Evolutionary conservation across 2,113 vertebrate species (phyloP), one percentile per base, ranked within the genome.

Genomic region (Smithornis capensis): DNA sequence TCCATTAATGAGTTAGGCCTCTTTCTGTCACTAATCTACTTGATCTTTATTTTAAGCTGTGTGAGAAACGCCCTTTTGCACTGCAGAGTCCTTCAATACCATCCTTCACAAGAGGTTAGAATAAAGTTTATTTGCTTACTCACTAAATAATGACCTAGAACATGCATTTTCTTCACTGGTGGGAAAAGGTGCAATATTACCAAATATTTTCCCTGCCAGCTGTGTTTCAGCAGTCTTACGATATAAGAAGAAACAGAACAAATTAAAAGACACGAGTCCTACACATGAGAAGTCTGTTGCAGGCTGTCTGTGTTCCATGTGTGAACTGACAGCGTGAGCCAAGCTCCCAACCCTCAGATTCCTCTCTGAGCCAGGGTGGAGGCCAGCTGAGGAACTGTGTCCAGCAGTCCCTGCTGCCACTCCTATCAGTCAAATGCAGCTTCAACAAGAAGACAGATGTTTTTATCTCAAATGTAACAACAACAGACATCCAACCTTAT

Each of bases 271-370:
- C 22, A 49, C 0, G 0, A 3, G 12, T 14, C 49, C 62, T 31
- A 1, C 9, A 35, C n/a, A 13, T 9, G 38, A 33, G 62, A 64
- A 56, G 33, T 10, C 60, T 37, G 27, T 38, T 4, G 1, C 38
- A 38, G 33, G 50, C 45, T 37, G 29, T 1, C 44, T 31, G 13
- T 7, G 6, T n/a, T 18, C 71, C 4, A 1, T 1, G 12, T 25
- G 14, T 6, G 21, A 44, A 38, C 29, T 1, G 27, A 8, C 19
- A 33, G 68, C 0, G 4, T 12, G 11, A 82, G 33, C 27, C 5
- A 3, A 59, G 44, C 25, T 83, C 10, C 63, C 44, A 29, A 0
- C 44, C 14, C 87, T 40, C 25, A 5, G 4, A 24, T 19, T n/a
- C 31, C 35, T 33, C 9, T 49, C 19, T 1, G 9, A 8, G 1